Evolutionary conservation across 2,113 vertebrate genomes (phyloP).

Genomic region (Callipepla squamata): DNA sequence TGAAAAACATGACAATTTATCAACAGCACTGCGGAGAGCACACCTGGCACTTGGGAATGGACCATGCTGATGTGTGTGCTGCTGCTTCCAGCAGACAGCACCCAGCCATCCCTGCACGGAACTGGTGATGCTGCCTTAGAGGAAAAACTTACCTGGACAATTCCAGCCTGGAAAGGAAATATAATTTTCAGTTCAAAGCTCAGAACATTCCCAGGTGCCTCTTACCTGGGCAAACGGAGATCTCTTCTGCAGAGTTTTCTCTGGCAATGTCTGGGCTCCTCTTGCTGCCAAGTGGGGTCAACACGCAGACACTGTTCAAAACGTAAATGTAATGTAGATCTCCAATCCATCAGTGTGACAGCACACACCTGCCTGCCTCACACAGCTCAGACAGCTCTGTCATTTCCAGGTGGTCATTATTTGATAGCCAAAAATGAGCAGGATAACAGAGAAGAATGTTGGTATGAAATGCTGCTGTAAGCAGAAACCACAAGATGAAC

Average conservation of each 20-base stretch:
- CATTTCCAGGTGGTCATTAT: conserved; percentile 32
- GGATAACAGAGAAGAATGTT: conserved; percentile 10
- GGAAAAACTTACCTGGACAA: conserved; percentile 23
- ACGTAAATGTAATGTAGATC: conserved; percentile 42
- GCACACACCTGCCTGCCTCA: not conserved
- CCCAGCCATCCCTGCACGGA: not conserved
- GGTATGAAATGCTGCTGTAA: conserved; percentile 27
- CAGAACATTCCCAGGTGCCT: not conserved
- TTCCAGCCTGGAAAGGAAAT: conserved; percentile 32
- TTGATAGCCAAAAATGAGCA: conserved; percentile 45
- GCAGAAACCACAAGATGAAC: conserved; percentile 18
- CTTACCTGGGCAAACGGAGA: conserved; percentile 88
- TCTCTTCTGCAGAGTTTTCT: conserved; percentile 71
- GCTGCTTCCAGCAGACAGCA: not conserved
- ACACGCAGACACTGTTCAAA: conserved; percentile 68
- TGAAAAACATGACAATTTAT: not conserved
- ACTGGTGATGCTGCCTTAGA: not conserved
- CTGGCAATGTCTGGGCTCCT: conserved; percentile 59
- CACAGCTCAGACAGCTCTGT: conserved; percentile 7
- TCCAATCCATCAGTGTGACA: not conserved
- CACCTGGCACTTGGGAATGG: not conserved
- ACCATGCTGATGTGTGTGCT: rapidly evolving
- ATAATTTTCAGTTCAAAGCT: not conserved
- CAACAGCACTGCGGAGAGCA: not conserved
- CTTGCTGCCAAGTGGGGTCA: conserved; percentile 62